Evolutionary conservation across 2,888 invertebrate genomes (phyloP).

Genomic region (Falcaria lacertinaria): DNA sequence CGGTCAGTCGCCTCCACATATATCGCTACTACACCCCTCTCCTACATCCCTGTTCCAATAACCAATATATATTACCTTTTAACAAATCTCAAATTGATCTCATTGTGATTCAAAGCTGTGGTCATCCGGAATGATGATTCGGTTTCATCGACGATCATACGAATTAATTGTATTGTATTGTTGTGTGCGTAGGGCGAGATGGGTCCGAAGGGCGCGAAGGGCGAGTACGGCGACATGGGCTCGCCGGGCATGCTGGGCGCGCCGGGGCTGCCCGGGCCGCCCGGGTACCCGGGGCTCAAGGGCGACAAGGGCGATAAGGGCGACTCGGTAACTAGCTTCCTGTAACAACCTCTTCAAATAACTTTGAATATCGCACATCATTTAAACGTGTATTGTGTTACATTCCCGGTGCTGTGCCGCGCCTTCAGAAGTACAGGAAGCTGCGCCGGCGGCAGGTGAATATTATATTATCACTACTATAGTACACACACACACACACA

Average conservation of each 20-base stretch:
- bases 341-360: too few species aligned
- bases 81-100: too few species aligned
- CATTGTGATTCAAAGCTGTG: too few species aligned
- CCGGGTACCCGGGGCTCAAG: conserved; percentile 93
- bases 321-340: conserved; percentile 87
- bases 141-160: too few species aligned
- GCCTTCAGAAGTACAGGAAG: conserved; percentile 88
- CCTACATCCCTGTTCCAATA: too few species aligned
- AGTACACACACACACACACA: too few species aligned
- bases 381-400: neutral
- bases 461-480: neutral
- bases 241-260: conserved; percentile 97
- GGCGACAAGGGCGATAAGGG: conserved; percentile 96
- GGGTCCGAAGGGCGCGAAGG: conserved; percentile 93
- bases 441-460: conserved; percentile 88
- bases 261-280: conserved; percentile 90
- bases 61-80: too few species aligned
- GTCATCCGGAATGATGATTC: too few species aligned
- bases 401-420: conserved; percentile 30
- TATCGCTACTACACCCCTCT: too few species aligned
- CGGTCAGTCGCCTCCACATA: conserved; percentile 77
- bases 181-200: conserved; percentile 82
- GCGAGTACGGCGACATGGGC: conserved; percentile 94
- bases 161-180: too few species aligned
- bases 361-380: too few species aligned